These are phyloP conservation scores for Echinarachnius parma DNA, from an alignment of 53 echinoderm and acorn worm genomes.

Conservation along the genomic window DNA sequence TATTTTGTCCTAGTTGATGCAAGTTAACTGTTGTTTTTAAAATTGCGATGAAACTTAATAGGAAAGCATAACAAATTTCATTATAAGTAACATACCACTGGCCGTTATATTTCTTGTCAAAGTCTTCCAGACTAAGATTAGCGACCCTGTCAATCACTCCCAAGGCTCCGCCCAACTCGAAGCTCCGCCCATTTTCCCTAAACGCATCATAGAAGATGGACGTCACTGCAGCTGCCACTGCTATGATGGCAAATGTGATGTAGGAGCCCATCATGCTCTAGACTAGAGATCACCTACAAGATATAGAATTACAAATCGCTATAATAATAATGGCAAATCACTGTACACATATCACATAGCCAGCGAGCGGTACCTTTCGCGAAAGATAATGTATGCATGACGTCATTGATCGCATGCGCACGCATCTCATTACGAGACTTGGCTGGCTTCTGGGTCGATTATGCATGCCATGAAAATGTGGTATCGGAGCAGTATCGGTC, in stretches of 20 bases:
- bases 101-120: slow-evolving; percentile 60
- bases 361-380: too few relatives aligned
- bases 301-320: too few relatives aligned
- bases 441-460: too few relatives aligned
- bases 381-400: too few relatives aligned
- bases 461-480: too few relatives aligned
- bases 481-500: too few relatives aligned
- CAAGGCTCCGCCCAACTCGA: slow-evolving; percentile 22
- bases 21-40: not conserved
- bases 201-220: slow-evolving; percentile 29
- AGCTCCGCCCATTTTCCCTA: slow-evolving; percentile 7
- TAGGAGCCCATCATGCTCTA: slow-evolving; percentile 25
- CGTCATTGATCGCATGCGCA: too few relatives aligned
- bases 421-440: too few relatives aligned
- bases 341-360: too few relatives aligned
- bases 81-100: slow-evolving; percentile 71
- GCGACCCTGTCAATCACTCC: slow-evolving; percentile 56
- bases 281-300: too few relatives aligned
- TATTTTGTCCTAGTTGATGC: not conserved
- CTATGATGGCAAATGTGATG: slow-evolving; percentile 11
- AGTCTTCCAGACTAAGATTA: slow-evolving; percentile 64
- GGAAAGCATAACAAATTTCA: not conserved
- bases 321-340: too few relatives aligned
- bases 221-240: slow-evolving; percentile 13
- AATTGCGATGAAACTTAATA: not conserved